Conservation (phyloP, 2,797 vertebrate species). For the Trachops cirrhosus region DNA sequence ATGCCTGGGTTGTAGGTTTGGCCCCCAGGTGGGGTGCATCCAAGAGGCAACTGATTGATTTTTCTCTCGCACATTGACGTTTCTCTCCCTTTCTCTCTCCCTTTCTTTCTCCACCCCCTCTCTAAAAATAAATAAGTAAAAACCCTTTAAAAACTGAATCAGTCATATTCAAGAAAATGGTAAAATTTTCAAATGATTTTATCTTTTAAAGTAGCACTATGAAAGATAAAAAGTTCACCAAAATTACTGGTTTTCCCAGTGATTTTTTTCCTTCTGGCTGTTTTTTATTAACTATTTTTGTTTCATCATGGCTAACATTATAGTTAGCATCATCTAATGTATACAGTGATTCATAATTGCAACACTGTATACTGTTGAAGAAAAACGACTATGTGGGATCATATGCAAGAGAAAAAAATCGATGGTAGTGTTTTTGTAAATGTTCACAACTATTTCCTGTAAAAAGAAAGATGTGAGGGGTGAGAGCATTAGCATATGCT, state of each 20-base stretch:
- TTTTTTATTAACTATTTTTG: conserved; percentile 33
- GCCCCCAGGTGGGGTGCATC: not conserved
- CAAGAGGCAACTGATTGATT: not conserved
- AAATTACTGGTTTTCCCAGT: not conserved
- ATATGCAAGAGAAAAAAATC: not conserved
- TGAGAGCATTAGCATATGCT: conserved; percentile 22
- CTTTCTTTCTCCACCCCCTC: too few relatives aligned
- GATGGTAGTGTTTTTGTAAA: conserved; percentile 32
- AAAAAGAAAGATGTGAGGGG: conserved; percentile 1
- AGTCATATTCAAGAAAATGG: not conserved
- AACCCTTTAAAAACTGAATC: not conserved
- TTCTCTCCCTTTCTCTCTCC: not conserved
- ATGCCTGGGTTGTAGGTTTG: not conserved
- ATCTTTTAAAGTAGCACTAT: not conserved
- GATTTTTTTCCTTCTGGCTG: not conserved
- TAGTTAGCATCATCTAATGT: conserved; percentile 9
- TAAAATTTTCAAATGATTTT: not conserved
- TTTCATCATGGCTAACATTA: not conserved
- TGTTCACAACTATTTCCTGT: conserved; percentile 37
- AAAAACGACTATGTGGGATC: conserved; percentile 26
- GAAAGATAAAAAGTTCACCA: not conserved
- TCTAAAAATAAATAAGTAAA: not conserved
- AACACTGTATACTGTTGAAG: not conserved
- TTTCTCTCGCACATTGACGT: not conserved
- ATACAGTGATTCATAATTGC: not conserved